Conservation (phyloP, 2,113 vertebrate genomes). For the Spea bombifrons region DNA sequence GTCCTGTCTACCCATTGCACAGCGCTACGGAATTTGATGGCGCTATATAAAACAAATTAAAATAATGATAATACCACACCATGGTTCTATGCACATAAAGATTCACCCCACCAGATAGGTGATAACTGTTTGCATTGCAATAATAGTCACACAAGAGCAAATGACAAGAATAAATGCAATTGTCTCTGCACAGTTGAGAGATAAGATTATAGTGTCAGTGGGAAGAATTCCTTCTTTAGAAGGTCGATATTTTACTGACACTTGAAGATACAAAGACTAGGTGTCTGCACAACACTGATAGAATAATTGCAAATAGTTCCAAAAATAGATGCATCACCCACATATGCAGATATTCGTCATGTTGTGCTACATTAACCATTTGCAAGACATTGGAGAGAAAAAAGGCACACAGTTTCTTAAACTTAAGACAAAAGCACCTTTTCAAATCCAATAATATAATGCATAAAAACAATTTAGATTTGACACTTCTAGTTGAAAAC, state of each 20-base stretch:
- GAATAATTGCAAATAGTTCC: slow-evolving; percentile 8
- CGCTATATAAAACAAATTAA: too few species aligned
- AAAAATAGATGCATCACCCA: slow-evolving; percentile 16
- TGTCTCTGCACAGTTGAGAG: slow-evolving; percentile 12
- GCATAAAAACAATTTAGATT: too few species aligned
- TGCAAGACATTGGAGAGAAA: too few species aligned
- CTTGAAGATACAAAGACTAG: slow-evolving; percentile 31
- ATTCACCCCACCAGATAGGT: background rate
- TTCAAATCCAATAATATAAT: too few species aligned
- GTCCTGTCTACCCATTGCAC: too few species aligned
- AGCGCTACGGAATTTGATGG: too few species aligned
- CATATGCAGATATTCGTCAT: slow-evolving; percentile 7
- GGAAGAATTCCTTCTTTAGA: slow-evolving; percentile 6
- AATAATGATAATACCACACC: too few species aligned
- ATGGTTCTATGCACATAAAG: too few species aligned
- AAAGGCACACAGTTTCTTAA: too few species aligned
- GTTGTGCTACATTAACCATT: too few species aligned
- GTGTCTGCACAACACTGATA: slow-evolving; percentile 41
- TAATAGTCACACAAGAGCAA: slow-evolving; percentile 4
- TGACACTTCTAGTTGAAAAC: too few species aligned
- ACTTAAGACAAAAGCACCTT: too few species aligned
- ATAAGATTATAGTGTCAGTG: slow-evolving; percentile 39
- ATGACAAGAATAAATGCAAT: slow-evolving; percentile 22
- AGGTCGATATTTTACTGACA: slow-evolving; percentile 21
- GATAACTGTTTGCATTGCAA: background rate